Percentiles rank a stretch among this genome's conserved stretches.
Conservation (phyloP, 2,113 vertebrate genomes). For the Elgaria multicarinata region DNA sequence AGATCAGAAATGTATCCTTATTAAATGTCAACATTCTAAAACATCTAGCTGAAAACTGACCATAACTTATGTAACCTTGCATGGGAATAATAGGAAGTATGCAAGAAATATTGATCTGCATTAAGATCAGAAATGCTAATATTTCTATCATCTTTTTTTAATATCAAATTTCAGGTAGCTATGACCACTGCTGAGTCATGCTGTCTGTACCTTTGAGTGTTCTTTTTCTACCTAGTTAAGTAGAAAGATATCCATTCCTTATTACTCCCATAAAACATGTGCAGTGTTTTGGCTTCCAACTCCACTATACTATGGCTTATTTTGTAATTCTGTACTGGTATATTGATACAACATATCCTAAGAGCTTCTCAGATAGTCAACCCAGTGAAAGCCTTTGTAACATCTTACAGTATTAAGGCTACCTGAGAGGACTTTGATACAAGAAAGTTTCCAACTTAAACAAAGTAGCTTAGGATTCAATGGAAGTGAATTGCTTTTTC, state of each 20-base stretch:
- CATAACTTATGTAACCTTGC: neutral
- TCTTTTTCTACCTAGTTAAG: neutral
- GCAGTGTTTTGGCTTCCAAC: neutral
- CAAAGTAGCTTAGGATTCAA: neutral
- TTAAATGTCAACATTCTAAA: neutral
- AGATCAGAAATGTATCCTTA: constrained; percentile 32
- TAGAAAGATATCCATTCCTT: neutral
- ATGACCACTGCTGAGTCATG: neutral
- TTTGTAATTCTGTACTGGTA: neutral
- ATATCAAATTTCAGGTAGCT: neutral
- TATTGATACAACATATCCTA: neutral
- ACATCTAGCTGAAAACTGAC: neutral
- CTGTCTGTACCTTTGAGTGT: neutral
- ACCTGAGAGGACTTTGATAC: neutral
- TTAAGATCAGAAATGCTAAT: rapidly evolving
- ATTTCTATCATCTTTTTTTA: neutral
- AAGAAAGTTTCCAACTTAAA: neutral
- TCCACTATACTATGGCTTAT: neutral
- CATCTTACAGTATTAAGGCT: neutral
- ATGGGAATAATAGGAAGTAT: rapidly evolving
- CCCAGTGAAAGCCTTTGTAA: neutral
- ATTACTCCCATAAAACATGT: neutral
- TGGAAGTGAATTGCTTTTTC: neutral
- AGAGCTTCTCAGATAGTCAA: neutral
- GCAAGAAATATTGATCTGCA: neutral